Evolutionary conservation across 2,888 invertebrate genomes (phyloP), one percentile per base, ranked within the genome.

Genomic region (Leuctra nigra): DNA sequence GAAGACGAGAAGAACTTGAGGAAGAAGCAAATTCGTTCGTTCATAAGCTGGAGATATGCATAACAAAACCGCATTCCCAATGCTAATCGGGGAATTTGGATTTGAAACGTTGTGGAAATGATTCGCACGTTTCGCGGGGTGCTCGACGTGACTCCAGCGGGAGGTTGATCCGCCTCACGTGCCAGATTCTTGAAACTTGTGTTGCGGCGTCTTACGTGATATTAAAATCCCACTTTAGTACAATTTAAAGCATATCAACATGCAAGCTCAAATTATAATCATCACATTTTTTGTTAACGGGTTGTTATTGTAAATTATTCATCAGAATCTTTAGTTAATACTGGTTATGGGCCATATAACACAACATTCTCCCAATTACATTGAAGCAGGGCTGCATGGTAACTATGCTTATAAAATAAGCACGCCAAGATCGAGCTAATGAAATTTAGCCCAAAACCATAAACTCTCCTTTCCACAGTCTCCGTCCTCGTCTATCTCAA

Each of bases 401-500:
- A 20, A 22, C 25, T 36, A 18, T 46, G 53, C 25, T 55, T 54
- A 50, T 50, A 58, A 58, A 58, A 58, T 58, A 58, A 55, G 52
- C 55, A 55, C 33, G 53, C 53, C 55, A 52, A 55, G 58, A 55
- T 55, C 54, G 41, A 48, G 59, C 57, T 59, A 59, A 59, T 59
- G 59, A 59, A 59, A 59, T 59, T 59, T 59, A 59, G 59, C 59
- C 59, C 57, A 59, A 59, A 59, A 59, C 59, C 59, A 59, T 59
- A 59, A 59, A 59, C 54, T 59, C 59, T 16, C 50, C 22, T 44
- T 29, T 35, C 50, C 50, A 35, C 18, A n/a, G 16, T 54, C 46
- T 38, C 50, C 38, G 52, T 38, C 48, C 36, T 39, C 29, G 23
- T 36, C 33, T 36, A 52, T 44, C 46, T 39, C 55, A 55, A 55